Evolutionary conservation across 1,140 invertebrate species (phyloP).

Genomic region (Wiebesia pumilae): DNA sequence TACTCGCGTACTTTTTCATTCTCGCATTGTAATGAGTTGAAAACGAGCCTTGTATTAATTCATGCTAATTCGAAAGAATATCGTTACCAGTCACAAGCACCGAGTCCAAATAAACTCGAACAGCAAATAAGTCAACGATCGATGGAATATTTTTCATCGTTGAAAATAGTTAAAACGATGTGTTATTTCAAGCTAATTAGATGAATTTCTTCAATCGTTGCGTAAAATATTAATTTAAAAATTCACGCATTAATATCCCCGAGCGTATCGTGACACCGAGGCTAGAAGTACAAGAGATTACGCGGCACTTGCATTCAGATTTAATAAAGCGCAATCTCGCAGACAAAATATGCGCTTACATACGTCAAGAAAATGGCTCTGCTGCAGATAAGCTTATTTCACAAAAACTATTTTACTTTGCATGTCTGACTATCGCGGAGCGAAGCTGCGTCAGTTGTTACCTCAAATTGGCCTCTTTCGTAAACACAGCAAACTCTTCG

Average conservation of each 20-base stretch:
- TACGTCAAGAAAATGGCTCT: neutral
- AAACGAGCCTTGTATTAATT: no score
- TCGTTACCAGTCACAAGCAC: no score
- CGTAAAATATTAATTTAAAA: neutral
- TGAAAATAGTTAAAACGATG: no score
- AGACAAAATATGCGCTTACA: neutral
- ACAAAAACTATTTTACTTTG: constrained; percentile 33
- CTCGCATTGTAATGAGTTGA: no score
- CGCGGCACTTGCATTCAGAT: neutral
- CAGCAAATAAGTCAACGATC: no score
- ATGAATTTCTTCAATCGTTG: neutral
- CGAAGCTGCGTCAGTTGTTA: neutral
- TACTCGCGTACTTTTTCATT: no score
- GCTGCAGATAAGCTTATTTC: constrained; percentile 30
- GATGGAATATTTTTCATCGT: no score
- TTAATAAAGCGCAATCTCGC: neutral
- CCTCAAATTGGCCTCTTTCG: neutral
- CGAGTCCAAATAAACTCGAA: no score
- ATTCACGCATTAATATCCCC: neutral
- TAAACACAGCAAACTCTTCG: neutral
- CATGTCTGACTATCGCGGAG: neutral
- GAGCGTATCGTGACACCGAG: neutral
- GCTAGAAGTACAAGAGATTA: neutral
- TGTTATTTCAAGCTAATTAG: no score
- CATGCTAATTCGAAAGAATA: no score